Evolutionary conservation across 2,888 invertebrate species (phyloP).

Genomic region (Cryptus viduatorius): DNA sequence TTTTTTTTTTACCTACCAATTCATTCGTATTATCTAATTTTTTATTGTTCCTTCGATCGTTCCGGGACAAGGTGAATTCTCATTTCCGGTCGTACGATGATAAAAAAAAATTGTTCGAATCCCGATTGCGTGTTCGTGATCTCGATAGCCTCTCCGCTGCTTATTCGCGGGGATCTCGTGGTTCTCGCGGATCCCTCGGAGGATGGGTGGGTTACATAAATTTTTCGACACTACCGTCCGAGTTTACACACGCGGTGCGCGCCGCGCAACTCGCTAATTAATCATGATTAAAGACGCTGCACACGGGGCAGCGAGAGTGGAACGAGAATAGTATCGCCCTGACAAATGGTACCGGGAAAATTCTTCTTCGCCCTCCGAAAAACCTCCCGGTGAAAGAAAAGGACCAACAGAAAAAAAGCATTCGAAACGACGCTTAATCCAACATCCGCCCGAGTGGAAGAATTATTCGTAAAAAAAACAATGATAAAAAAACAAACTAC

Average conservation of each 20-base stretch:
- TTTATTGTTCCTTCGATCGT: conserved; percentile 2
- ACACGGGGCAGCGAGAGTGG: conserved; percentile 45
- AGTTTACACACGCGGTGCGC: conserved; percentile 59
- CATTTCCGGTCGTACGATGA: background rate
- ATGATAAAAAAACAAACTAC: background rate
- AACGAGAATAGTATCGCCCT: conserved; percentile 69
- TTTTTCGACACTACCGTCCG: conserved; percentile 69
- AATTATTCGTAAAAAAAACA: conserved; percentile 23
- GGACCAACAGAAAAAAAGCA: conserved; percentile 20
- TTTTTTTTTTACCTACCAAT: conserved; percentile 16
- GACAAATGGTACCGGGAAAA: conserved; percentile 67
- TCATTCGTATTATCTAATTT: background rate
- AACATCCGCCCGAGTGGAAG: conserved; percentile 27
- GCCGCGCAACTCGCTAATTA: conserved; percentile 70
- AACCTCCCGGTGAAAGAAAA: conserved; percentile 35
- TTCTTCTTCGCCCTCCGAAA: conserved; percentile 55
- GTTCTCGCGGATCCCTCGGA: conserved; percentile 28
- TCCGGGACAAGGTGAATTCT: background rate
- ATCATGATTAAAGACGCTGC: conserved; percentile 72
- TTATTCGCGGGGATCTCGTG: background rate
- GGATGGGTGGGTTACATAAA: conserved; percentile 66
- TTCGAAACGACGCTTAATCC: conserved; percentile 44
- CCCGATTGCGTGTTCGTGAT: conserved; percentile 55
- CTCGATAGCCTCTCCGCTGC: conserved; percentile 34
- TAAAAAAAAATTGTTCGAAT: conserved; percentile 38